Evolutionary conservation across 1,140 invertebrate genomes (phyloP).

Genomic region (Trichomalopsis sarcophagae): DNA sequence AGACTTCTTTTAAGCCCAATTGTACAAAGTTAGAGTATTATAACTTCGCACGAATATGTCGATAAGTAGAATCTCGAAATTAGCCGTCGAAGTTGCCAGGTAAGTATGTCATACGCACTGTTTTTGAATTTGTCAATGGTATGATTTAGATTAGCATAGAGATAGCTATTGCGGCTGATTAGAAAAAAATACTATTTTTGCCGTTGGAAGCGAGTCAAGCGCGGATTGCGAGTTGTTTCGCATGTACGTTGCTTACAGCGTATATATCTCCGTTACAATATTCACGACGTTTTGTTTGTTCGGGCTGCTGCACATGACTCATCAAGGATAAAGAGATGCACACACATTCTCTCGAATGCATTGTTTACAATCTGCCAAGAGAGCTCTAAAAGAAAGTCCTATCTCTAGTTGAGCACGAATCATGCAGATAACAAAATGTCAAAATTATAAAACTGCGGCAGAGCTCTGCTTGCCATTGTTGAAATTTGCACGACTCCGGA

Average conservation of each 20-base stretch:
- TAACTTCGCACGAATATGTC: slow-evolving; percentile 34
- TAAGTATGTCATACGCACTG: slow-evolving; percentile 5
- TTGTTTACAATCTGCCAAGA: slow-evolving; percentile 29
- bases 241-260: not conserved
- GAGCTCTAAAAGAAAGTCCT: not conserved
- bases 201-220: not conserved
- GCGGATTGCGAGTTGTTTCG: not conserved
- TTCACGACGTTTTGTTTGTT: not conserved
- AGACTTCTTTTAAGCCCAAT: not conserved
- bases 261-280: not conserved
- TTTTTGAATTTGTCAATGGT: not conserved
- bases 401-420: not conserved
- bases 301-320: slow-evolving; percentile 19
- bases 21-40: not conserved
- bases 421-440: not conserved
- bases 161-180: not conserved
- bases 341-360: not conserved
- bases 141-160: not conserved
- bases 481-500: not conserved
- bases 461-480: not conserved
- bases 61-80: slow-evolving; percentile 48
- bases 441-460: not conserved
- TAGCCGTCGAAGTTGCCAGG: slow-evolving; percentile 48
- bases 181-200: not conserved
- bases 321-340: slow-evolving; percentile 15